Evolutionary conservation across 1,140 invertebrate genomes (phyloP), one percentile per base, ranked within the genome.

Genomic region (Listronotus bonariensis): DNA sequence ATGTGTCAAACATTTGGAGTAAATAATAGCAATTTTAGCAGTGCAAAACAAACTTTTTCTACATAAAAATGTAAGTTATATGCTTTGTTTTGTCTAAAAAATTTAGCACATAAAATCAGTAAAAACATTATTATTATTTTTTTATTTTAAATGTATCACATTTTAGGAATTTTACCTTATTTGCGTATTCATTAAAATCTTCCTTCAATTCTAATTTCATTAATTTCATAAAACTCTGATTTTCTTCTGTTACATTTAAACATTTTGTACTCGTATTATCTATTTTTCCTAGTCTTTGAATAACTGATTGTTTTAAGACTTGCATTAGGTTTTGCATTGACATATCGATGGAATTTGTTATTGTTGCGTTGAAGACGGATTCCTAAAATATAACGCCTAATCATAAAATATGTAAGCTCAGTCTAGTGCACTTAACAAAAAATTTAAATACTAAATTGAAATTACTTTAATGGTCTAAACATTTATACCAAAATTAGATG

Each of bases 171-270:
- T 3, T 64, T 61, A 72, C 72, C 68, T 73, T 73, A 17, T 68
- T 70, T 6, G 72, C 68, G 40, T 70, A 68, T 26, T 58, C 41
- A 31, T 73, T 70, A 15, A 70, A 62, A 46, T 73, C 58, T 41
- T 72, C 61, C 51, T 70, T 61, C 12, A 70, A 15, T 36, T 73
- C 72, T 26, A 41, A 49, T 56, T 64, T 71, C 42, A 67, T 53
- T 5, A 20, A n/a, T 15, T 48, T 66, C 8, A 69, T 14, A n/a
- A 61, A 18, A 11, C 12, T 36, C 12, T 65, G 70, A 12, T 32
- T 65, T 41, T 54, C 52, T 7, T 51, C 36, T 0, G 56, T 40
- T 34, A 63, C 46, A 9, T 55, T 56, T 18, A 67, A 12, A 11
- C 53, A 38, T 32, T 53, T 34, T 12, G 14, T 48, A 9, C 45